Percentiles rank a stretch among this genome's conserved stretches.
Evolutionary conservation across 2,888 invertebrate species (phyloP).

Genomic region (Nymphalis urticae): DNA sequence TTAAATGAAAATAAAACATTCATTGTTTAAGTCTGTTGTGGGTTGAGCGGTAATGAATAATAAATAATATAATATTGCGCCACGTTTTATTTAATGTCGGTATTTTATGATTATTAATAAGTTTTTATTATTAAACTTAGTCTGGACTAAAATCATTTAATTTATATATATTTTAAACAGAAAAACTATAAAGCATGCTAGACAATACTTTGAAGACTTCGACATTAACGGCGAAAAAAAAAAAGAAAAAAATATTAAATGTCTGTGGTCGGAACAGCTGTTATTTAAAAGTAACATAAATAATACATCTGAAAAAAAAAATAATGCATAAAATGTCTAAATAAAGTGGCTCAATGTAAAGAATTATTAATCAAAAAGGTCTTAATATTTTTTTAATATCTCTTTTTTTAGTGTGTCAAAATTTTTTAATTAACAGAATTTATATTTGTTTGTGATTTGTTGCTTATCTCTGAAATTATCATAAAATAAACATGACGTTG

Average conservation of each 20-base stretch:
- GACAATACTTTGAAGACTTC: slow-evolving; percentile 19
- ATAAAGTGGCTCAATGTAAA: background rate
- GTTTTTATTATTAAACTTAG: slow-evolving; percentile 7
- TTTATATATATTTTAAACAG: background rate
- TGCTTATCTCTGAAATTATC: slow-evolving; percentile 56
- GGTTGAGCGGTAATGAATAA: slow-evolving; percentile 34
- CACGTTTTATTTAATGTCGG: slow-evolving; percentile 24
- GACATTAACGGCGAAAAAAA: slow-evolving; percentile 21
- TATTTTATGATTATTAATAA: slow-evolving; percentile 19
- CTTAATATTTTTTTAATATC: background rate
- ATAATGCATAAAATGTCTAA: background rate
- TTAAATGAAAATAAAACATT: slow-evolving; percentile 43
- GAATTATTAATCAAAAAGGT: background rate
- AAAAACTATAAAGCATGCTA: slow-evolving; percentile 15
- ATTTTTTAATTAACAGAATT: slow-evolving; percentile 17
- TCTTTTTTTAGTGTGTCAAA: background rate
- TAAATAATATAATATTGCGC: slow-evolving; percentile 38
- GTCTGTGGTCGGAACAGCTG: slow-evolving; percentile 24
- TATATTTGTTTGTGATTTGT: slow-evolving; percentile 23
- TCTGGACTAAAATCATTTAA: slow-evolving; percentile 3
- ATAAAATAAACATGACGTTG: slow-evolving; percentile 54
- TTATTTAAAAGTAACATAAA: slow-evolving; percentile 16
- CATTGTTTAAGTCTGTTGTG: slow-evolving; percentile 39
- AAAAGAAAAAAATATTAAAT: slow-evolving; percentile 21
- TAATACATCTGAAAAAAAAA: slow-evolving; percentile 1